Conservation (phyloP, 2,888 invertebrate species). For the Camptogramma bilineatum region DNA sequence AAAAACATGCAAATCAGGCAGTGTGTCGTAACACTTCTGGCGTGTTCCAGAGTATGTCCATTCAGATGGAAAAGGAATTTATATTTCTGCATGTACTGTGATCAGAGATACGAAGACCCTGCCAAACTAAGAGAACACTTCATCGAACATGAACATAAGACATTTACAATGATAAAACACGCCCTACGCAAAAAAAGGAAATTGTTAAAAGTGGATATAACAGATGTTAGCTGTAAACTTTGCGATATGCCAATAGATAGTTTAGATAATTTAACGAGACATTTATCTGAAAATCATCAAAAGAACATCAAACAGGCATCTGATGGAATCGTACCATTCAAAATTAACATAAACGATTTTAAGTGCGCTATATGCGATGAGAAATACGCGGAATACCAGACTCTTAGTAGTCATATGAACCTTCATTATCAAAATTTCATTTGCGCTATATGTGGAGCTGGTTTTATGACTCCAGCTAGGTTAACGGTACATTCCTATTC, state of each 20-base stretch:
- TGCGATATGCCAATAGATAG: conserved; percentile 20
- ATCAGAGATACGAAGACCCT: conserved; percentile 49
- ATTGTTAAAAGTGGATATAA: conserved; percentile 29
- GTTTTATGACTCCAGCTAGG: conserved; percentile 73
- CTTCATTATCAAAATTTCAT: conserved; percentile 79
- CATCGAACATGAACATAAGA: conserved; percentile 10
- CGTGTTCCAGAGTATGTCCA: conserved; percentile 26
- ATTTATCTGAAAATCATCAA: too few relatives aligned
- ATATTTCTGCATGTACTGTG: conserved; percentile 54
- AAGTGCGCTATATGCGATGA: too few relatives aligned
- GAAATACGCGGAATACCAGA: too few relatives aligned
- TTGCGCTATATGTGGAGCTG: conserved; percentile 75
- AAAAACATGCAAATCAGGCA: too few relatives aligned
- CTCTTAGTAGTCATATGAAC: too few relatives aligned
- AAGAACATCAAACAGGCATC: too few relatives aligned
- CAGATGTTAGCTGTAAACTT: conserved; percentile 33
- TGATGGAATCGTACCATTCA: too few relatives aligned
- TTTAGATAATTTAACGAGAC: conserved; percentile 22
- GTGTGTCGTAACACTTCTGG: conserved; percentile 49
- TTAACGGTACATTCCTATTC: conserved; percentile 69
- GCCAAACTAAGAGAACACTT: conserved; percentile 22
- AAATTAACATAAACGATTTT: too few relatives aligned
- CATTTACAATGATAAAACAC: conserved; percentile 9
- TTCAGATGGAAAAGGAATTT: conserved; percentile 20
- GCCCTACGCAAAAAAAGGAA: conserved; percentile 6